A percentile compares a stretch with the other conserved stretches of the same genome.
These are phyloP conservation scores for Malurus alboscapulatus DNA, from an alignment of 2,113 vertebrate species.

Conservation along the genomic window DNA sequence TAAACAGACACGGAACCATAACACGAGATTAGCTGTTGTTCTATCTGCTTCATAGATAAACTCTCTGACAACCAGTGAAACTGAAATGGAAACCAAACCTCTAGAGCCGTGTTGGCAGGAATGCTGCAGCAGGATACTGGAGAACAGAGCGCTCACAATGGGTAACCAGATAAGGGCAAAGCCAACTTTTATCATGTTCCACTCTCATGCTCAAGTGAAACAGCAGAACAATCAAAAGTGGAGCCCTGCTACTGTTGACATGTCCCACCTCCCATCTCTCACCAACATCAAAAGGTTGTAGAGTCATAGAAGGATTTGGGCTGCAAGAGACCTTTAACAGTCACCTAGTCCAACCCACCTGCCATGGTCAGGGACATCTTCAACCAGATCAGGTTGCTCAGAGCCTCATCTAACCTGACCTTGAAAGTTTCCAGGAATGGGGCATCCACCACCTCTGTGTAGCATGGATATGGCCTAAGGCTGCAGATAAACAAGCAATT, in stretches of 20 bases:
- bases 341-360: not conserved
- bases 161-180: not conserved
- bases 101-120: not conserved
- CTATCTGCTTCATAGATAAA: slow-evolving; percentile 50
- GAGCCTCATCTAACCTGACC: not conserved
- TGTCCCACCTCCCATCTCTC: not conserved
- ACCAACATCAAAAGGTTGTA: not conserved
- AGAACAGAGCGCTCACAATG: not conserved
- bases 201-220: not conserved
- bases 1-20: slow-evolving; percentile 21
- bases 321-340: not conserved
- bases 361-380: not conserved
- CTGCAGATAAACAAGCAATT: not conserved
- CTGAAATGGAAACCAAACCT: slow-evolving; percentile 38
- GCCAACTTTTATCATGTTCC: not conserved
- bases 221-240: not conserved
- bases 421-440: not conserved
- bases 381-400: not conserved
- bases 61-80: slow-evolving; percentile 36
- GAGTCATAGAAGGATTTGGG: not conserved
- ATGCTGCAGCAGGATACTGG: not conserved
- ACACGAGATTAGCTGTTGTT: slow-evolving; percentile 38
- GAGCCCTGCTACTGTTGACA: not conserved
- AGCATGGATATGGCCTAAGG: not conserved
- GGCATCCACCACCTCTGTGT: not conserved